Conservation (phyloP, 2,797 vertebrate genomes). For the Gastrophryne carolinensis region DNA sequence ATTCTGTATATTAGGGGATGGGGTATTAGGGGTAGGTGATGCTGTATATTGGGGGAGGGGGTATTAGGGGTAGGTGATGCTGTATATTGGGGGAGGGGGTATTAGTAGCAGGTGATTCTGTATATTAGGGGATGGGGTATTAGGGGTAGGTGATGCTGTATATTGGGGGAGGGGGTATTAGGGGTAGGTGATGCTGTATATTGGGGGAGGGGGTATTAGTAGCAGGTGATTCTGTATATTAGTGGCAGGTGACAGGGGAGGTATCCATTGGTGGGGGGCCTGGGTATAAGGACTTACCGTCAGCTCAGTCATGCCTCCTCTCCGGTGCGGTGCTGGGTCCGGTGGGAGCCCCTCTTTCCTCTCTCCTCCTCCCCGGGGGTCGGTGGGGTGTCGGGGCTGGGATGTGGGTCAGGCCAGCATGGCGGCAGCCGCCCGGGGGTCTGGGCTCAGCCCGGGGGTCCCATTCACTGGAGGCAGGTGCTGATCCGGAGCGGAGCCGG, state of each 20-base stretch:
- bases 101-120: neutral
- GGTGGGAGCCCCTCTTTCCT: no score
- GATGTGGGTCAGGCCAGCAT: no score
- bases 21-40: no score
- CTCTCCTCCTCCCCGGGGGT: neutral
- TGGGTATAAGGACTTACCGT: conserved; percentile 15
- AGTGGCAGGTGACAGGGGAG: neutral
- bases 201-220: neutral
- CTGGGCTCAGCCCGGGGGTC: neutral
- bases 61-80: neutral
- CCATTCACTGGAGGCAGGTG: neutral
- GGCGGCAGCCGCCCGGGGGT: no score
- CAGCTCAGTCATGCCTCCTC: neutral
- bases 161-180: neutral
- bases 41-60: no score
- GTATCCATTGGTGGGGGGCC: neutral
- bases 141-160: neutral
- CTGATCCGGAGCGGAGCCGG: neutral
- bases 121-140: neutral
- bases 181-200: neutral
- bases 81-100: neutral
- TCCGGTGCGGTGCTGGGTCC: no score
- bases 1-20: no score
- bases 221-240: neutral
- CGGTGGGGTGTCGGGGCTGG: no score